phyloP scores from a whole-genome alignment of 2,113 vertebrate genomes.

The Erpornis zantholeuca region DNA sequence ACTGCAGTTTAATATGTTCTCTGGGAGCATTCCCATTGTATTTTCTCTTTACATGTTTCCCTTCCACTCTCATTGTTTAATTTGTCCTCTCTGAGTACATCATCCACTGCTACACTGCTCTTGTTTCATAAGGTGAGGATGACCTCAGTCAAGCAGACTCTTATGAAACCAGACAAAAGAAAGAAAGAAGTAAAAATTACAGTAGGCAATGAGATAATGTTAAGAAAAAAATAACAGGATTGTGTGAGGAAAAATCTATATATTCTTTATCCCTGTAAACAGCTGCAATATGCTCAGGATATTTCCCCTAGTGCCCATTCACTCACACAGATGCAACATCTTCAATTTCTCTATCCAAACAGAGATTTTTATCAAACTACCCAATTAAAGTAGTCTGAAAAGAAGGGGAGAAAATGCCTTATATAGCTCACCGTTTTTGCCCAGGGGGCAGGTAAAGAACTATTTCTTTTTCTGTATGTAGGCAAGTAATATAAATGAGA shows the following conservation, averaged over 20 bases:
- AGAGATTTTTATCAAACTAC: neutral
- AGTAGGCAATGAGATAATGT: neutral
- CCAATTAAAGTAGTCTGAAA: neutral
- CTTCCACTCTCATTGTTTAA: neutral
- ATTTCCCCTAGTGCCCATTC: neutral
- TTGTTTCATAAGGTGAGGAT: neutral
- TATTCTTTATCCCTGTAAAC: neutral
- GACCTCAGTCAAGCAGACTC: neutral
- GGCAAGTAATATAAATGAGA: neutral
- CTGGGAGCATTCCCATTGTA: neutral
- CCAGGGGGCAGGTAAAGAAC: neutral
- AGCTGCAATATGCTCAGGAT: neutral
- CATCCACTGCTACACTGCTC: neutral
- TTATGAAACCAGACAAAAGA: neutral
- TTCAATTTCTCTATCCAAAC: neutral
- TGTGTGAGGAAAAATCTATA: neutral
- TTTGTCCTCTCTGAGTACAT: neutral
- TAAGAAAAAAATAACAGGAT: fast-evolving
- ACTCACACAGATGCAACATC: neutral
- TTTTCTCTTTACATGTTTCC: neutral
- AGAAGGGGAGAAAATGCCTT: neutral
- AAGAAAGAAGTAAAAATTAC: neutral
- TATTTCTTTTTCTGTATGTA: neutral
- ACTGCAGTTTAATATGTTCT: neutral
- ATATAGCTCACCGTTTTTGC: neutral